These are phyloP conservation scores for Eretmocerus hayati DNA, from an alignment of 2,888 invertebrate genomes.

Conservation along the genomic window DNA sequence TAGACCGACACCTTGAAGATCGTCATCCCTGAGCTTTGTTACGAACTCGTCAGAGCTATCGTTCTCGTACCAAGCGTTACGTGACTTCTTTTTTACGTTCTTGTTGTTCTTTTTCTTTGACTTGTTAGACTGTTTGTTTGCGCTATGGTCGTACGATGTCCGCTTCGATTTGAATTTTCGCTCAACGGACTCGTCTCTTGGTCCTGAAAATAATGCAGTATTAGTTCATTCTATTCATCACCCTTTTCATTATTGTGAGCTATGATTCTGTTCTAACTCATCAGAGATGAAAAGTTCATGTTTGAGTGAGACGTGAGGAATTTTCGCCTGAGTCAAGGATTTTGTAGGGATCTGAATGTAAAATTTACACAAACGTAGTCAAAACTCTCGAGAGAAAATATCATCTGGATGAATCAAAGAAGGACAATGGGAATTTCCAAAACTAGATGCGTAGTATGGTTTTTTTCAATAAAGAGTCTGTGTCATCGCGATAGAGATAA, in stretches of 20 bases:
- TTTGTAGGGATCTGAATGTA: too few species aligned
- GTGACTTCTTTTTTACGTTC: constrained; percentile 34
- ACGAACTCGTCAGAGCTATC: constrained; percentile 45
- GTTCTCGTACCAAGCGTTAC: constrained; percentile 44
- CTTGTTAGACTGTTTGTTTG: constrained; percentile 21
- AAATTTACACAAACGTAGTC: too few species aligned
- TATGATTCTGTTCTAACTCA: too few species aligned
- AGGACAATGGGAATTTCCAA: too few species aligned
- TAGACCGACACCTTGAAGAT: constrained; percentile 65
- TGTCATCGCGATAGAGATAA: not conserved
- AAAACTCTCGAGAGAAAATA: too few species aligned
- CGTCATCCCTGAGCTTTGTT: constrained; percentile 41
- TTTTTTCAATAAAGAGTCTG: not conserved
- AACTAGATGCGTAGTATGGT: too few species aligned
- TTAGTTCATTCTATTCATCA: too few species aligned
- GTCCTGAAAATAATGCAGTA: constrained; percentile 30
- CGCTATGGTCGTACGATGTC: constrained; percentile 10
- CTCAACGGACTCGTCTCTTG: constrained; percentile 39
- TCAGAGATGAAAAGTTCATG: too few species aligned
- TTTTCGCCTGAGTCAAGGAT: too few species aligned
- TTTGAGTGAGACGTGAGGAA: too few species aligned
- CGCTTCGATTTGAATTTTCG: constrained; percentile 31
- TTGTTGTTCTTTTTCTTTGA: constrained; percentile 33
- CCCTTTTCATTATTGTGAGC: too few species aligned
- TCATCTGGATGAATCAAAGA: too few species aligned